These are phyloP conservation scores for Rhegmatorhina hoffmannsi DNA, from an alignment of 2,113 vertebrate genomes.

Conservation along the genomic window DNA sequence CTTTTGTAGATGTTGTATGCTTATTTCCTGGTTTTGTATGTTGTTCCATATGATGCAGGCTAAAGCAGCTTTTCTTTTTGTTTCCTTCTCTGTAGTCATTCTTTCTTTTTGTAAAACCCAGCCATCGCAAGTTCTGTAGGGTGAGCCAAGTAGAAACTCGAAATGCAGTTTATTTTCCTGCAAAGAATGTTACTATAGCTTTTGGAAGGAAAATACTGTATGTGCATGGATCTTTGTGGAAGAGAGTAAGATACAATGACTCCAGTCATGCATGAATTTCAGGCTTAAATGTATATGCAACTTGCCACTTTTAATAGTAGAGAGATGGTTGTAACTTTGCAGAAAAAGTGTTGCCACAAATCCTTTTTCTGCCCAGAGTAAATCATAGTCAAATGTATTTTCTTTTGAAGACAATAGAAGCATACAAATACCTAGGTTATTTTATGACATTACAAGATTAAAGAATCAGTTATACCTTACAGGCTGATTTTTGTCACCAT, in stretches of 20 bases:
- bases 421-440: neutral
- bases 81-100: neutral
- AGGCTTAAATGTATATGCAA: neutral
- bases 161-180: neutral
- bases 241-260: neutral
- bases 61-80: constrained; percentile 8
- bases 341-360: neutral
- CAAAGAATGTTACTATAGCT: neutral
- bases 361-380: neutral
- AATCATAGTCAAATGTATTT: neutral
- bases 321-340: neutral
- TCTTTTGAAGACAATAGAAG: neutral
- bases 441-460: neutral
- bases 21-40: neutral
- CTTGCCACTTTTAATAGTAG: neutral
- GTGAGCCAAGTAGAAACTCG: neutral
- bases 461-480: neutral
- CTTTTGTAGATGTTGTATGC: neutral
- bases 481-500: neutral
- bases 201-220: neutral
- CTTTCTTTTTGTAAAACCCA: neutral
- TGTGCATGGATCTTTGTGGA: neutral
- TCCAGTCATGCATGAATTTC: neutral
- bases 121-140: neutral
- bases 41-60: neutral